phyloP scores from a whole-genome alignment of 2,888 invertebrate species.

The Dioctria rufipes region DNA sequence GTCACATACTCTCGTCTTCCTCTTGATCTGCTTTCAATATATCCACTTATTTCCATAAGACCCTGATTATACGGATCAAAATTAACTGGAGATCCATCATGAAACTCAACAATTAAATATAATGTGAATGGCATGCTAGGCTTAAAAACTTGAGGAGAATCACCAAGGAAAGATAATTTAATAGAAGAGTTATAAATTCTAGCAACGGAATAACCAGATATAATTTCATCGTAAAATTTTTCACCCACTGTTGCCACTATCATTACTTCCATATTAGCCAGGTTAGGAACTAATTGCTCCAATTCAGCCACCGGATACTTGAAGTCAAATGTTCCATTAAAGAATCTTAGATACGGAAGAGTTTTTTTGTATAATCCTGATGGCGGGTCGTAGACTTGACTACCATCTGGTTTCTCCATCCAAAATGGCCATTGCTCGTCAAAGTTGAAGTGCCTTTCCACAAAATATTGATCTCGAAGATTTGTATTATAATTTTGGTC shows the following conservation, averaged over 20 bases:
- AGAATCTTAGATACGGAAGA: slow-evolving; percentile 83
- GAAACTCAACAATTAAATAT: slow-evolving; percentile 91
- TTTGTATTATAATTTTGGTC: slow-evolving; percentile 16
- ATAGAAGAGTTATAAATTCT: slow-evolving; percentile 91
- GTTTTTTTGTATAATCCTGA: slow-evolving; percentile 72
- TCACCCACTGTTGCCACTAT: slow-evolving; percentile 92
- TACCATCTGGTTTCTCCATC: slow-evolving; percentile 78
- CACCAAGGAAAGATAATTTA: slow-evolving; percentile 88
- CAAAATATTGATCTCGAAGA: slow-evolving; percentile 33
- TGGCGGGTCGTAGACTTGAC: slow-evolving; percentile 68
- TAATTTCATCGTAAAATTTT: slow-evolving; percentile 84
- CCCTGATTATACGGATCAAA: slow-evolving; percentile 77
- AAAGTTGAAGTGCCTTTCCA: slow-evolving; percentile 83
- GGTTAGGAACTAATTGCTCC: slow-evolving; percentile 75
- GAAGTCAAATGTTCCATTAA: slow-evolving; percentile 91
- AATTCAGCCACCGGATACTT: slow-evolving; percentile 86
- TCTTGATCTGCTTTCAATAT: slow-evolving; percentile 76
- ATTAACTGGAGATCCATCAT: slow-evolving; percentile 88
- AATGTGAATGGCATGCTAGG: slow-evolving; percentile 92
- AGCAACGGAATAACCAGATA: slow-evolving; percentile 90
- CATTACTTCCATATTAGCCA: slow-evolving; percentile 86
- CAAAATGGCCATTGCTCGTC: slow-evolving; percentile 87
- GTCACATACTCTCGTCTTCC: slow-evolving; percentile 78
- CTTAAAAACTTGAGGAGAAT: slow-evolving; percentile 94
- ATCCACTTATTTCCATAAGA: slow-evolving; percentile 78